Evolutionary conservation across 2,797 vertebrate genomes (phyloP), one percentile per base, ranked within the genome.

Genomic region (Columba guinea): DNA sequence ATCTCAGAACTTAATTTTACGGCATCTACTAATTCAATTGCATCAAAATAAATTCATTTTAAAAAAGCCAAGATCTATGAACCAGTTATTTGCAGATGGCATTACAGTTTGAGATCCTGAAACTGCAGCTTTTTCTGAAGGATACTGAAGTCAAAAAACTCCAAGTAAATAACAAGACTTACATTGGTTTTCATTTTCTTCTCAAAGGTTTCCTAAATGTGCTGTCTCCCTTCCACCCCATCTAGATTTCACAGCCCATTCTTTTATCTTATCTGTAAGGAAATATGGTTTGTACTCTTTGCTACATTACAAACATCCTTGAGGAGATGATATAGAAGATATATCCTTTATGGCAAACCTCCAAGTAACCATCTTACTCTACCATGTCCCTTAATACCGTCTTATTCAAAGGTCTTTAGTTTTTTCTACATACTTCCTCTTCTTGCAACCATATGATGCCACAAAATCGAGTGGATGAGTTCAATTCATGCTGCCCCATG

Each of bases 341-440:
- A 15, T 1, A 30, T 3, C 10, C n/a, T 30, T 27, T 22, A 28
- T 2, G 14, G 39, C 19, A 93, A 48, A 68, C 21, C 16, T 55
- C 35, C 68, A 76, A 48, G 20, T 4, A 49, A 15, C 39, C 51
- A 16, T 8, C 35, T 35, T 56, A 58, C 12, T 48, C 15, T 12
- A 24, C 24, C 39, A 56, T 0, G 0, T 18, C 39, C 44, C 27
- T 53, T n/a, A 37, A 63, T 4, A 73, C 7, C 20, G 27, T 11
- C 46, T 53, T 41, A 27, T 12, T 12, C 34, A 23, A 59, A 64
- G 28, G 8, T 21, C 22, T 93, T 14, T 7, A 44, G 6, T 7
- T 60, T 32, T 26, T 17, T 6, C 52, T 39, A 5, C 6, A 19
- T 35, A 34, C 63, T n/a, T 11, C 10, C 78, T 28, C 68, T n/a